Evolutionary conservation across 2,113 vertebrate genomes (phyloP).

Genomic region (Tachysurus fulvidraco): DNA sequence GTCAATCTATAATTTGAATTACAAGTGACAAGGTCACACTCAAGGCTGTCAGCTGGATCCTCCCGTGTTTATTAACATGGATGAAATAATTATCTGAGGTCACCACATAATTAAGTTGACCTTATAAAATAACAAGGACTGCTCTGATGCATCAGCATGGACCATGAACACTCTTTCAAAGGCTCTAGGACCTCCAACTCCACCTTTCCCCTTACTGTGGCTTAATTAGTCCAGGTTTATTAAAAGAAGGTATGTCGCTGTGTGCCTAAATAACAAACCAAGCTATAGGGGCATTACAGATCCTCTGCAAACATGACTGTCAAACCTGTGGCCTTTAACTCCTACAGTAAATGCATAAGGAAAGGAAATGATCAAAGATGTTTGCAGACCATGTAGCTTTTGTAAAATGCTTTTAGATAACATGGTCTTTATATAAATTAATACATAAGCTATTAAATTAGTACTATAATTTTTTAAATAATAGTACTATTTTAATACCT

Average conservation of each 20-base stretch:
- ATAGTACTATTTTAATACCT: neutral
- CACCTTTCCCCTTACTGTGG: conserved; percentile 26
- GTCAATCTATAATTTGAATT: conserved; percentile 65
- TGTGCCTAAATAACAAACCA: neutral
- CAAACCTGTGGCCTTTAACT: neutral
- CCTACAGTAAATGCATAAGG: neutral
- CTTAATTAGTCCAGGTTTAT: conserved; percentile 31
- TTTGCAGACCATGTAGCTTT: neutral
- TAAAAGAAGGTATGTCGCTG: conserved; percentile 19
- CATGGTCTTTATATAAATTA: neutral
- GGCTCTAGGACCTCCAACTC: conserved; percentile 42
- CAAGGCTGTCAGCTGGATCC: conserved; percentile 46
- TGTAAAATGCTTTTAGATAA: neutral
- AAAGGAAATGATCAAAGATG: neutral
- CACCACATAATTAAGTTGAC: conserved; percentile 70
- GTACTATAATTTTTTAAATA: too few species aligned
- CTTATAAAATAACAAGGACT: conserved; percentile 70
- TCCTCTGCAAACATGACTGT: neutral
- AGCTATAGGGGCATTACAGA: neutral
- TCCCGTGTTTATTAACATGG: conserved; percentile 70
- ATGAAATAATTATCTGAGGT: conserved; percentile 67
- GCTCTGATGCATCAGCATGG: conserved; percentile 52
- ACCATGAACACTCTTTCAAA: conserved; percentile 46
- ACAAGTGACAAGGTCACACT: conserved; percentile 61
- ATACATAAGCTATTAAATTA: neutral